Evolutionary conservation across 30 jellyfish, hydroid and myxozoan genomes (phyloP), one percentile per base, ranked within the genome.

Genomic region (Clytia hemisphaerica): DNA sequence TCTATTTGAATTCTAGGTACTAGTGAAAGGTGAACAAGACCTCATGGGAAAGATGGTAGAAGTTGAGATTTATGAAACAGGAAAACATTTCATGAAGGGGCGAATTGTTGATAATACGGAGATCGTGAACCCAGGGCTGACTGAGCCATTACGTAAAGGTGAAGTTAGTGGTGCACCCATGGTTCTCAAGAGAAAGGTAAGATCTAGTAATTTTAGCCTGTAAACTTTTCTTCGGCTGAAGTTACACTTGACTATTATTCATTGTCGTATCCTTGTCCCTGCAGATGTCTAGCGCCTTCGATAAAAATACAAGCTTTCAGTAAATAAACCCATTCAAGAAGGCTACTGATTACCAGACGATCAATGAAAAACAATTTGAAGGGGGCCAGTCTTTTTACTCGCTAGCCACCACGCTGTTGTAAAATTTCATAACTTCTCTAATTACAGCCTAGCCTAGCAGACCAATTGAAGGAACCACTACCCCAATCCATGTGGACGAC

Each of bases 1-100:
- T 37, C 2, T 29, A 19, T n/a, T 71, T 1, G 21, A 9, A 30
- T 37, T 77, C 6, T 47, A 88, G 97, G 93, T 88, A 15, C 79
- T 88, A 7, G 84, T 88, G 15, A 83, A 82, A 26, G 73, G 70
- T 22, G 94, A 80, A 24, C 66, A 30, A 4, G 90, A 71, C 35
- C 67, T 88, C 58, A 80, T 88, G 97, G 97, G 97, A 22, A 88
- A 88, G 65, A 62, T 80, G 95, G 97, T 82, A 4, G 80, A 61
- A 47, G 97, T 88, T 9, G 93, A 76, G 51, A 58, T 88, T 21
- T 35, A 72, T 42, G 97, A 88, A 67, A 88, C 97, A n/a, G 94
- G 97, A n/a, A 88, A 88, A 48, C 94, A 80, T 69, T 88, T 80
- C 73, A 14, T 88, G 83, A 88, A 79, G 66, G 93, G 94, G 29